A percentile compares a stretch with the other conserved stretches of the same genome.
Conservation (phyloP, 2,113 vertebrate genomes). For the Oreochromis aureus region DNA sequence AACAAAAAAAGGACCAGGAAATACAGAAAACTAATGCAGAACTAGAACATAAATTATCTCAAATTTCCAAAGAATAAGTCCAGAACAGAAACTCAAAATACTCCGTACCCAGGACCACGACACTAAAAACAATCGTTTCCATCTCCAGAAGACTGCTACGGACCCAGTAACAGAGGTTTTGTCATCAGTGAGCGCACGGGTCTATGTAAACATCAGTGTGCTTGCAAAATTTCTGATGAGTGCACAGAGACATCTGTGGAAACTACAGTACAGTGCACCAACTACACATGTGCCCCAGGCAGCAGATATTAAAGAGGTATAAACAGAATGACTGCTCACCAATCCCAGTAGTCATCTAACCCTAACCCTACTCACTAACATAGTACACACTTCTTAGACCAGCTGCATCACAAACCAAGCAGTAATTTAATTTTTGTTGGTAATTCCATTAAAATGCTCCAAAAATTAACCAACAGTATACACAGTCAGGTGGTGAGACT, state of each 20-base stretch:
- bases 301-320: not conserved
- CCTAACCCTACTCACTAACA: not conserved
- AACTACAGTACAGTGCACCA: not conserved
- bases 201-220: not conserved
- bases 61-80: not conserved
- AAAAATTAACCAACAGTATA: not conserved
- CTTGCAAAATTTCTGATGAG: not conserved
- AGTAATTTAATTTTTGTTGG: not conserved
- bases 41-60: not conserved
- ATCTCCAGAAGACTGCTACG: not conserved
- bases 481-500: not conserved
- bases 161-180: not conserved
- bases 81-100: not conserved
- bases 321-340: not conserved
- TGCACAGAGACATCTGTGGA: not conserved
- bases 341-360: not conserved
- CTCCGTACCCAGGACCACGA: not conserved
- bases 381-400: not conserved
- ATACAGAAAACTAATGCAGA: not conserved
- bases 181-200: accelerated
- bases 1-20: not conserved
- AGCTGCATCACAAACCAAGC: not conserved
- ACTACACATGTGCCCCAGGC: not conserved
- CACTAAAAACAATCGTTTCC: not conserved
- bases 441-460: not conserved